Evolutionary conservation across 2,113 vertebrate genomes (phyloP).

Genomic region (Hyperopisus bebe): DNA sequence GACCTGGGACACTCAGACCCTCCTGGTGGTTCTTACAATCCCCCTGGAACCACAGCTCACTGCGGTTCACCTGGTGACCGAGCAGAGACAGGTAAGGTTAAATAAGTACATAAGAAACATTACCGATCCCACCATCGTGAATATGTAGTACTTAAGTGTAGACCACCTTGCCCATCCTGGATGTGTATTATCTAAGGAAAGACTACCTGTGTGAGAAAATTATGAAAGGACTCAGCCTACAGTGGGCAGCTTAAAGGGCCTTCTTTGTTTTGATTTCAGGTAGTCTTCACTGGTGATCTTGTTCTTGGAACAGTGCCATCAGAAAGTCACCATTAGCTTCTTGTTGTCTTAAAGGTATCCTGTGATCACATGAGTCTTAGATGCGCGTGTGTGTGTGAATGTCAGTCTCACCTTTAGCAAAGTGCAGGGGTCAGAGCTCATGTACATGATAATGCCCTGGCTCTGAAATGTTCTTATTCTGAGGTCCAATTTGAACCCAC

Average conservation of each 20-base stretch:
- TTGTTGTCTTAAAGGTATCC: not conserved
- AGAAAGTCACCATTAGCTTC: no score
- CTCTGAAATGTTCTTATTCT: constrained; percentile 87
- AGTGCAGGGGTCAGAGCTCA: constrained; percentile 84
- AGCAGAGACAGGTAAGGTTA: constrained; percentile 16
- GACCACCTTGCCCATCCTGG: not conserved
- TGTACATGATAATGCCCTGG: constrained; percentile 93
- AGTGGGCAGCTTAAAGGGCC: not conserved
- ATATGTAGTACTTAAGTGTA: not conserved
- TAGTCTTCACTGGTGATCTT: no score
- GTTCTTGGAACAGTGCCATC: no score
- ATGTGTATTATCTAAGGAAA: not conserved
- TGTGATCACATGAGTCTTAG: not conserved
- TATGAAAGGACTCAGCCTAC: not conserved
- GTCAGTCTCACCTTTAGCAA: constrained; percentile 79
- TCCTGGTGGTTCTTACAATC: constrained; percentile 86
- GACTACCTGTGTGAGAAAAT: not conserved
- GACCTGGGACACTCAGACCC: constrained; percentile 85
- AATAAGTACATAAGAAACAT: not conserved
- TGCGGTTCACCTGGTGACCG: constrained; percentile 71
- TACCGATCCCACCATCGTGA: not conserved
- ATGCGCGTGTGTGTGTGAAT: not conserved
- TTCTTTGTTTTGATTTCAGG: not conserved
- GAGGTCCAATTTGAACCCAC: constrained; percentile 80
- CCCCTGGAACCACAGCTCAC: constrained; percentile 92